Evolutionary conservation across 2,797 vertebrate genomes (phyloP).

Genomic region (Argya squamiceps): DNA sequence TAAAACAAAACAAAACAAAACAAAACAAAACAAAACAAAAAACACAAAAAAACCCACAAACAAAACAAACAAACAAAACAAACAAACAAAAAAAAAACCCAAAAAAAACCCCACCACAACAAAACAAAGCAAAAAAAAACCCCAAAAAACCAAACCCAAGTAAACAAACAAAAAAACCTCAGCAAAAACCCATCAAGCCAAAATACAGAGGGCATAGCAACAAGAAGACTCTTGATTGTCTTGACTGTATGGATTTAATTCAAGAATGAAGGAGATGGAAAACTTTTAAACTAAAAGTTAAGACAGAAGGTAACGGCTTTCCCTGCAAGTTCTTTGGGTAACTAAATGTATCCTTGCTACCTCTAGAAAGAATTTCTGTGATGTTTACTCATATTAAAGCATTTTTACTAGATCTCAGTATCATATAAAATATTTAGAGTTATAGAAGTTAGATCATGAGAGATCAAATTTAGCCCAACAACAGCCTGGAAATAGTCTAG

Average conservation of each 20-base stretch:
- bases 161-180: neutral
- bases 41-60: neutral
- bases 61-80: neutral
- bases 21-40: neutral
- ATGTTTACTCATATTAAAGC: neutral
- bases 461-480: neutral
- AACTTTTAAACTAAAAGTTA: neutral
- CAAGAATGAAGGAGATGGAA: neutral
- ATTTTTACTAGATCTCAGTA: neutral
- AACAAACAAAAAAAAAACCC: neutral
- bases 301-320: neutral
- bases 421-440: neutral
- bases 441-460: neutral
- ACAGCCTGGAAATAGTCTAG: neutral
- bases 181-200: neutral
- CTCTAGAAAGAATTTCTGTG: neutral
- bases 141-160: neutral
- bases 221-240: neutral
- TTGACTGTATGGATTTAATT: neutral
- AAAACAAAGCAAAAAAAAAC: neutral
- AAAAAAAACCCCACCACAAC: no score
- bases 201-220: neutral
- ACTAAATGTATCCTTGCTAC: neutral
- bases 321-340: neutral
- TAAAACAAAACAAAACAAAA: neutral